Evolutionary conservation across 2,888 invertebrate species (phyloP).

Genomic region (Drosophila aldrichi): DNA sequence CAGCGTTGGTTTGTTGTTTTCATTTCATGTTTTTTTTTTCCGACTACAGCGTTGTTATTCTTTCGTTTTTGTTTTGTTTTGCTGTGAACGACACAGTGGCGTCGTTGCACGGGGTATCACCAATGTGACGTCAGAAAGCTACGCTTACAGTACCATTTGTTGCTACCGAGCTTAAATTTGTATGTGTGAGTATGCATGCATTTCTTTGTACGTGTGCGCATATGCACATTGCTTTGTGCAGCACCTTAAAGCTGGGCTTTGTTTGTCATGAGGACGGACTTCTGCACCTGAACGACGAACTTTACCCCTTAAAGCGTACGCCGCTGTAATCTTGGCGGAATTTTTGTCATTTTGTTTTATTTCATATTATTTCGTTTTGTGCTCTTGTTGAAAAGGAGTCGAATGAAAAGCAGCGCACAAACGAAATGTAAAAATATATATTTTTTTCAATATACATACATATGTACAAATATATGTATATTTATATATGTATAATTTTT

Average conservation of each 20-base stretch:
- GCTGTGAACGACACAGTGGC: conserved; percentile 42
- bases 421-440: conserved; percentile 75
- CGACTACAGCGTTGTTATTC: conserved; percentile 61
- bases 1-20: conserved; percentile 61
- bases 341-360: conserved; percentile 66
- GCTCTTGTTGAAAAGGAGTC: conserved; percentile 74
- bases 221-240: neutral
- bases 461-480: neutral
- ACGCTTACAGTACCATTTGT: conserved; percentile 24
- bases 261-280: neutral
- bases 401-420: conserved; percentile 71
- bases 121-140: conserved; percentile 24
- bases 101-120: conserved; percentile 34
- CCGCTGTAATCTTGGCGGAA: conserved; percentile 50
- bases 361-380: conserved; percentile 67
- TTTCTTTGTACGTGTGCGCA: neutral
- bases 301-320: conserved; percentile 23
- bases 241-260: conserved; percentile 26
- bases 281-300: neutral
- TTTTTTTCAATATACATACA: conserved; percentile 19
- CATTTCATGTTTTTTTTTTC: conserved; percentile 57
- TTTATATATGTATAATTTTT: neutral
- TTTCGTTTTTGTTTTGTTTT: conserved; percentile 62
- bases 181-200: neutral
- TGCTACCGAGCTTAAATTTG: conserved; percentile 1